Conservation (phyloP, 2,113 vertebrate genomes). For the Acanthisitta chloris region DNA sequence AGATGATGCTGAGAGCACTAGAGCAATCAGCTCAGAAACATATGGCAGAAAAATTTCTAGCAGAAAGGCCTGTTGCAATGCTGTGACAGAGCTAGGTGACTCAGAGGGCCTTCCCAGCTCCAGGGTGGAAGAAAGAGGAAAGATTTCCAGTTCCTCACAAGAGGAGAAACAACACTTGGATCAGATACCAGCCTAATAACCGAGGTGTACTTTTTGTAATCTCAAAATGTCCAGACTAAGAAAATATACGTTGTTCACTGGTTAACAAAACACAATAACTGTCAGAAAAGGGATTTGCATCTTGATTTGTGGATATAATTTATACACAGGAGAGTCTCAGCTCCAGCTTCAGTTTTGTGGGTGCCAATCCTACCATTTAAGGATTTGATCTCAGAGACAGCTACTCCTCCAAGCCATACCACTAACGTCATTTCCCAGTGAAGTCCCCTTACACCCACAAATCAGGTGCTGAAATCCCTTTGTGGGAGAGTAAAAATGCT, state of each 20-base stretch:
- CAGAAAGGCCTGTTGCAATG: constrained; percentile 5
- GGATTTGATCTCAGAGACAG: neutral
- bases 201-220: constrained; percentile 33
- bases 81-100: neutral
- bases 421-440: constrained; percentile 50
- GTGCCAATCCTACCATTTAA: constrained; percentile 63
- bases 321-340: neutral
- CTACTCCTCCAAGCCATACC: neutral
- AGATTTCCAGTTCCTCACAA: neutral
- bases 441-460: constrained; percentile 53
- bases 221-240: neutral
- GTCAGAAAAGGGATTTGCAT: neutral
- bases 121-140: neutral
- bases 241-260: constrained; percentile 27
- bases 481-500: constrained; percentile 51
- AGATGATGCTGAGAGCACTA: neutral
- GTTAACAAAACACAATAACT: constrained; percentile 49
- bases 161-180: constrained; percentile 8
- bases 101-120: constrained; percentile 28
- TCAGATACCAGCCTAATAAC: constrained; percentile 11
- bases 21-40: neutral
- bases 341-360: constrained; percentile 28
- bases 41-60: constrained; percentile 12
- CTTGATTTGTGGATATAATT: constrained; percentile 31
- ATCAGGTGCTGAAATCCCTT: constrained; percentile 62